Base-by-base conservation (phyloP, 1,140 invertebrate genomes). In the Trichoplusia ni region DNA sequence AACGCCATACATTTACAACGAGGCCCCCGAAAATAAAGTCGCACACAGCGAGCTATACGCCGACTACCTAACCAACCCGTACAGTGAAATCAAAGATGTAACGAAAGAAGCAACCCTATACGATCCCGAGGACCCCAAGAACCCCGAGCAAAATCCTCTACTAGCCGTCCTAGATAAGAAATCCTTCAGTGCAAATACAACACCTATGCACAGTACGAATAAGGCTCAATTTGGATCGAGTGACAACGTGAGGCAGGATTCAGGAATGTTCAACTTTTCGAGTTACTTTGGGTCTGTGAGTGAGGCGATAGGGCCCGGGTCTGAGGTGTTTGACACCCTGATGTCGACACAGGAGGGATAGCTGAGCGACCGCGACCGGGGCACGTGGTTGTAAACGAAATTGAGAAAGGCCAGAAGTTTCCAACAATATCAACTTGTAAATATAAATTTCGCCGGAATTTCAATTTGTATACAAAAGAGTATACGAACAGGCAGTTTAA, bases 271-370 rank as follows among this genome's bases (percentile, higher is more conserved):
- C 38, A 91, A 90, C 56, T 91, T 91, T 58, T 75, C 92, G 0
- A 93, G 91, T 75, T 94, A 94, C 71, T 94, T 94, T 71, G 90
- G 89, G 40, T 85, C 88, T 0, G 89, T 91, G 49, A 87, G 90
- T 13, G 88, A 86, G 19, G 85, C 77, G 16, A 77, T 91, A 51
- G 91, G 90, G 16, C 91, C 91, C 0, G 92, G 92, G 7, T 93
- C 93, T 0, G 93, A 94, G 60, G 91, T 93, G 3, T 94, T 92
- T 67, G 92, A 91, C 33, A 75, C 72, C 0, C 31, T 89, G 7
- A 77, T 87, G 75, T 77, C 85, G 2, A 75, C 82, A 0, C 82
- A 86, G 18, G 85, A 90, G 9, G 88, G 86, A 84, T 90, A 90
- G 84, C 85, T 68, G 19, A 44, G 69, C 1, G 80, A 84, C 8